Evolutionary conservation across 2,113 vertebrate species (phyloP), one percentile per base, ranked within the genome.

Genomic region (Cariama cristata): DNA sequence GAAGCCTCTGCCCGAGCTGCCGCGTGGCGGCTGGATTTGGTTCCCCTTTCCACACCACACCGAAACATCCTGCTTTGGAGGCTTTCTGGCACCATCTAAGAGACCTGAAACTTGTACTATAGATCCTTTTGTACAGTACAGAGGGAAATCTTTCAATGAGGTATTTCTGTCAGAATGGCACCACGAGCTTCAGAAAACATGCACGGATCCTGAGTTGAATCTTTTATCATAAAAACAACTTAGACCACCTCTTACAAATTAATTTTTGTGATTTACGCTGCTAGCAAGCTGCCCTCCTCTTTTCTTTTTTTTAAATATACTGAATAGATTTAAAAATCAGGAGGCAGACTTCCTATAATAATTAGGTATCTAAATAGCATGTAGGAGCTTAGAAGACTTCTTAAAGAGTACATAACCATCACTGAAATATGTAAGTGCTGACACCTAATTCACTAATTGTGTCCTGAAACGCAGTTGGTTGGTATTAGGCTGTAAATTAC

Each of bases 401-500:
- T 91, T 79, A 33, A 89, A 68, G 7, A 92, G 79, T 72, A 84
- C 60, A 52, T 87, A 85, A 94, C 23, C 10, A 91, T 42, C 69
- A 47, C 30, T 59, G 83, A 89, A 95, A 95, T 62, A 81, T 64
- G 15, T 71, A 74, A 93, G 64, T 27, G 44, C 74, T 89, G 79
- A 86, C 88, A 93, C 22, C 44, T 95, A 89, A 94, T 75, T 91
- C 84, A 87, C 35, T 84, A 84, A 87, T 68, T 93, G 47, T 72
- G 73, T 91, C 93, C 81, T 82, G 84, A 94, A 93, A 87, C 86
- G 90, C 80, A 74, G 91, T 81, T 79, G 69, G 83, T 52, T 84
- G 72, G 60, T 91, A 89, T 75, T 79, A 87, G 87, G 60, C 79
- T 82, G 84, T 86, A 96, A 97, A 94, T 94, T 94, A 93, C 90